phyloP scores from a whole-genome alignment of 2,113 vertebrate species.

The Circaetus gallicus region DNA sequence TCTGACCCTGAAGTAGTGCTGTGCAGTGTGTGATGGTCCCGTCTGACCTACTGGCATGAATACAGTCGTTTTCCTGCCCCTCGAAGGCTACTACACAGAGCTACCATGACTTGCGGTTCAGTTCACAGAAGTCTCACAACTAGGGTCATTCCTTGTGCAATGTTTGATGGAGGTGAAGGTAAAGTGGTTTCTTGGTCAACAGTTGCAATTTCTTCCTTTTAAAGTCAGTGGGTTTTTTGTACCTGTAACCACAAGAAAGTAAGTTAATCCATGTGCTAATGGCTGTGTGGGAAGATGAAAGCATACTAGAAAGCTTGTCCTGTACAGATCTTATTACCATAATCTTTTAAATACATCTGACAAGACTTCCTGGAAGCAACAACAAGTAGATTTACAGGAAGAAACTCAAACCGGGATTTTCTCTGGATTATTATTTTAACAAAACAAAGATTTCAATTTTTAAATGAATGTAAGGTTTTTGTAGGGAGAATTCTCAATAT shows the following conservation, averaged over 20 bases:
- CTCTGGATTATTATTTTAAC: neutral
- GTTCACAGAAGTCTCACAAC: slow-evolving; percentile 50
- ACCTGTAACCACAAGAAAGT: slow-evolving; percentile 76
- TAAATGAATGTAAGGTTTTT: neutral
- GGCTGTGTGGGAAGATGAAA: neutral
- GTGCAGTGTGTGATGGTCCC: slow-evolving; percentile 22
- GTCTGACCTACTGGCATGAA: slow-evolving; percentile 4
- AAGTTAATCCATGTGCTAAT: neutral
- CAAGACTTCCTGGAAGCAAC: neutral
- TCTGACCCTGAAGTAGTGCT: slow-evolving; percentile 44
- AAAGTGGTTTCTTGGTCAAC: slow-evolving; percentile 98
- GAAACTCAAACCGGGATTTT: neutral
- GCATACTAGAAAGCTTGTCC: neutral
- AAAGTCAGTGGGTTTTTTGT: slow-evolving; percentile 99
- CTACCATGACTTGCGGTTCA: slow-evolving; percentile 24
- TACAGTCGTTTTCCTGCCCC: neutral
- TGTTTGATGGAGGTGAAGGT: slow-evolving; percentile 95
- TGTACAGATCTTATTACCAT: neutral
- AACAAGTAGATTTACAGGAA: neutral
- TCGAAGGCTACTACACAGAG: slow-evolving; percentile 48
- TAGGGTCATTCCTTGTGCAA: slow-evolving; percentile 90
- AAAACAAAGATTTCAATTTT: neutral
- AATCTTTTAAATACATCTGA: neutral
- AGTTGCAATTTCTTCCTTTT: slow-evolving; percentile 98
- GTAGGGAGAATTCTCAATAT: neutral